A percentile compares a stretch with the other conserved stretches of the same genome.
Evolutionary conservation across 2,797 vertebrate genomes (phyloP).

Genomic region (Thunnus albacares): DNA sequence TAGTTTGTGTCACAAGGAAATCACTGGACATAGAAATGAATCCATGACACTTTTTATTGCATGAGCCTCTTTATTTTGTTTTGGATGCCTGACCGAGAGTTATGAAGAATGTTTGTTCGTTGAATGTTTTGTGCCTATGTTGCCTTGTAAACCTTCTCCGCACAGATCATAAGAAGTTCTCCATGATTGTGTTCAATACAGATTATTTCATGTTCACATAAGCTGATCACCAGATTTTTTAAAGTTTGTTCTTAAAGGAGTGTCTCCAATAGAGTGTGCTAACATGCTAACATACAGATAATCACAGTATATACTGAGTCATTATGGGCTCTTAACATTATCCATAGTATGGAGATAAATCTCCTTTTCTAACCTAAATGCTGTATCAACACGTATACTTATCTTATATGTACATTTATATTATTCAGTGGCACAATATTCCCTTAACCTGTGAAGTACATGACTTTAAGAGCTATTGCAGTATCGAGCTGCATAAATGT

Average conservation of each 20-base stretch:
- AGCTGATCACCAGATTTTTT: neutral
- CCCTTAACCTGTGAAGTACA: neutral
- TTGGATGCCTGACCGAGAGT: neutral
- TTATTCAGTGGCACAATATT: neutral
- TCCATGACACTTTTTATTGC: neutral
- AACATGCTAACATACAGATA: too few species aligned
- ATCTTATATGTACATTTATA: too few species aligned
- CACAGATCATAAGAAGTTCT: neutral
- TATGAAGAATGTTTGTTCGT: neutral
- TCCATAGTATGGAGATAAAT: neutral
- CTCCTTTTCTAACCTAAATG: too few species aligned
- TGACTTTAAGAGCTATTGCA: neutral
- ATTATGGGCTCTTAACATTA: neutral
- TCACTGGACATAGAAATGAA: neutral
- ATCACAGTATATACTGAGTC: neutral
- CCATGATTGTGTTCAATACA: neutral
- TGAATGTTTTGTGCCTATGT: neutral
- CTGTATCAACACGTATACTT: too few species aligned
- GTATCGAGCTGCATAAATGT: neutral
- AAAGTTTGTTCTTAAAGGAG: neutral
- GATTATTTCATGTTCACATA: neutral
- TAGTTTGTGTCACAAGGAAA: neutral
- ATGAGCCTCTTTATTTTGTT: constrained; percentile 3
- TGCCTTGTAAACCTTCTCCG: neutral
- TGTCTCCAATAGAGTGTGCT: neutral